phyloP scores from a whole-genome alignment of 2,888 invertebrate species.

The Nipponacmea schrenckii region DNA sequence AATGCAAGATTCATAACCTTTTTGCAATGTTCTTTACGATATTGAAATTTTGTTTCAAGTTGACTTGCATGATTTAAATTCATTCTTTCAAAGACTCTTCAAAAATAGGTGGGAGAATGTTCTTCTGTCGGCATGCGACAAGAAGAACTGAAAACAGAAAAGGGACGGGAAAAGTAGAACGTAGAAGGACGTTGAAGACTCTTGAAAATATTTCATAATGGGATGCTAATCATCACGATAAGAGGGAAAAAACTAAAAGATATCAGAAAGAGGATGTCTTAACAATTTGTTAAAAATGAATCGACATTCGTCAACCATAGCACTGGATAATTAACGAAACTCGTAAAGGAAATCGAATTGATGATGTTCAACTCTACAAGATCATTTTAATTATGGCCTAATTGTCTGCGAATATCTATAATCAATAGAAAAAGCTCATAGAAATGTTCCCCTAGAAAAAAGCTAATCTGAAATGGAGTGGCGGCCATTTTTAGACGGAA shows the following conservation, averaged over 20 bases:
- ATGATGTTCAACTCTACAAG: slow-evolving; percentile 3
- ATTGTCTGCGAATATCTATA: slow-evolving; percentile 7
- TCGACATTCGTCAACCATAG: slow-evolving; percentile 8
- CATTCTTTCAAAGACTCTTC: not conserved
- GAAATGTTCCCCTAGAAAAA: slow-evolving; percentile 7
- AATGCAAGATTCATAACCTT: too few species aligned
- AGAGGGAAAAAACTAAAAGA: not conserved
- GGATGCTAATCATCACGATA: not conserved
- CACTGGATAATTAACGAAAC: slow-evolving; percentile 5
- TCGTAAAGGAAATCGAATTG: slow-evolving; percentile 8
- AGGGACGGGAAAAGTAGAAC: slow-evolving; percentile 1
- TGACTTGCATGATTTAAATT: slow-evolving; percentile 2
- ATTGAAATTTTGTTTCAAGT: not conserved
- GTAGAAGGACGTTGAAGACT: not conserved
- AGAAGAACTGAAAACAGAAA: not conserved
- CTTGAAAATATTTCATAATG: slow-evolving; percentile 6
- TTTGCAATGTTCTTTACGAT: not conserved
- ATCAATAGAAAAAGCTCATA: slow-evolving; percentile 7
- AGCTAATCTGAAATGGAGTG: slow-evolving; percentile 9
- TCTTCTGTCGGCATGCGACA: slow-evolving; percentile 1
- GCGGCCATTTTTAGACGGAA: slow-evolving; percentile 7
- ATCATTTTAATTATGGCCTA: slow-evolving; percentile 7
- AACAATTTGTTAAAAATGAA: slow-evolving; percentile 7
- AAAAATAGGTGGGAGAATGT: not conserved
- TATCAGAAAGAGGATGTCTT: slow-evolving; percentile 7